Evolutionary conservation across 2,113 vertebrate genomes (phyloP).

Genomic region (Mohoua ochrocephala): DNA sequence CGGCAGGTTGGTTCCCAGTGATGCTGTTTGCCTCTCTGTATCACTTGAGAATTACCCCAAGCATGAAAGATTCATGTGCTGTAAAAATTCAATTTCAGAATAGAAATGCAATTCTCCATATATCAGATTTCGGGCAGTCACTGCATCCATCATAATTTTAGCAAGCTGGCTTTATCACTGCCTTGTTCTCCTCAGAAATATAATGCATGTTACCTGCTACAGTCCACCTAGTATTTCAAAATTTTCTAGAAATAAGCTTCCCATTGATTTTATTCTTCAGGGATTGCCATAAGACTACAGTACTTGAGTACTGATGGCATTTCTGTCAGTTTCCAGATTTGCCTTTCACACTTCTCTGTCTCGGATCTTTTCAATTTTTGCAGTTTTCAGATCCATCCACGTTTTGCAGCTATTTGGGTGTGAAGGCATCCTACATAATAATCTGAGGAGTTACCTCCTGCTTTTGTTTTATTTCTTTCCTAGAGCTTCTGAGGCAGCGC

Average conservation of each 20-base stretch:
- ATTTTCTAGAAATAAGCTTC: neutral
- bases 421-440: neutral
- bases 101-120: neutral
- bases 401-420: neutral
- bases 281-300: neutral
- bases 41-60: neutral
- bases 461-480: neutral
- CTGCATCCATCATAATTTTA: neutral
- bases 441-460: neutral
- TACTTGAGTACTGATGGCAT: neutral
- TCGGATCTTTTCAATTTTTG: neutral
- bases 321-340: neutral
- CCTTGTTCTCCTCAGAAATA: neutral
- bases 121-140: neutral
- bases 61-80: slow-evolving; percentile 1
- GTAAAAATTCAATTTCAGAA: slow-evolving; percentile 15
- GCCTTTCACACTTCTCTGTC: neutral
- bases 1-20: neutral
- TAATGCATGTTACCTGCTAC: neutral
- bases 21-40: neutral
- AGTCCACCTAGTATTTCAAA: neutral
- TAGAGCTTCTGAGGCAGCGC: neutral
- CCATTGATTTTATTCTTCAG: neutral
- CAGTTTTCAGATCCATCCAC: neutral
- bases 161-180: neutral